phyloP scores from a whole-genome alignment of 1,140 invertebrate genomes.

The Bactericera cockerelli region DNA sequence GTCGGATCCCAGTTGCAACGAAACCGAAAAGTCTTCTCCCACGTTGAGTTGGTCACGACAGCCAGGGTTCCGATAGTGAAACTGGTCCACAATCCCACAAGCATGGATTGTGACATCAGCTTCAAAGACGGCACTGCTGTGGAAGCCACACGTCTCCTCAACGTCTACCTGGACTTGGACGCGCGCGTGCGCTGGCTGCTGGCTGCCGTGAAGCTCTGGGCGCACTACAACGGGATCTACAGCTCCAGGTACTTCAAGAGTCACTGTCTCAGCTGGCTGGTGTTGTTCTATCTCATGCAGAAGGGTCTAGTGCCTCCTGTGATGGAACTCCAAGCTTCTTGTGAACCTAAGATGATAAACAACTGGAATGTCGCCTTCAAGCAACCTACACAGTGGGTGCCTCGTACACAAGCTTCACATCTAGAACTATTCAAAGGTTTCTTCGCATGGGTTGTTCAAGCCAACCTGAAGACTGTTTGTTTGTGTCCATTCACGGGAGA shows the following conservation, averaged over 20 bases:
- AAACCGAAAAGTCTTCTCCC: no score
- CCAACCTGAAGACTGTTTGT: constrained; percentile 6
- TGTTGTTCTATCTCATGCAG: constrained; percentile 29
- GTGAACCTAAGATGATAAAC: constrained; percentile 11
- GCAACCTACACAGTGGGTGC: constrained; percentile 6
- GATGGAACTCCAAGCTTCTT: not conserved
- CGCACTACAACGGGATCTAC: constrained; percentile 25
- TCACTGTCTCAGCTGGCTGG: constrained; percentile 31
- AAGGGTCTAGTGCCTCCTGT: constrained; percentile 22
- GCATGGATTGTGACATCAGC: constrained; percentile 37
- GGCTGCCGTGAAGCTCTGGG: constrained; percentile 35
- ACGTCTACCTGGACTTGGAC: constrained; percentile 27
- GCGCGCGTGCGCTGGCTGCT: constrained; percentile 25
- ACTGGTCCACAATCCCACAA: constrained; percentile 30
- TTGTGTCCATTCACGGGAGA: constrained; percentile 28
- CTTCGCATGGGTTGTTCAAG: not conserved
- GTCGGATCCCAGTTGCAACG: no score
- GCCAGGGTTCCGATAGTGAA: constrained; percentile 36
- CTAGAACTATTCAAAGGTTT: constrained; percentile 7
- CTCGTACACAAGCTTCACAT: not conserved
- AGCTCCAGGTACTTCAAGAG: constrained; percentile 27
- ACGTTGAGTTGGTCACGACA: no score
- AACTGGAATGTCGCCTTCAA: constrained; percentile 6
- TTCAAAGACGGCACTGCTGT: constrained; percentile 36
- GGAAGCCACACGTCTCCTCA: constrained; percentile 35